Evolutionary conservation across 2,113 vertebrate species (phyloP).

Genomic region (Hippolais icterina): DNA sequence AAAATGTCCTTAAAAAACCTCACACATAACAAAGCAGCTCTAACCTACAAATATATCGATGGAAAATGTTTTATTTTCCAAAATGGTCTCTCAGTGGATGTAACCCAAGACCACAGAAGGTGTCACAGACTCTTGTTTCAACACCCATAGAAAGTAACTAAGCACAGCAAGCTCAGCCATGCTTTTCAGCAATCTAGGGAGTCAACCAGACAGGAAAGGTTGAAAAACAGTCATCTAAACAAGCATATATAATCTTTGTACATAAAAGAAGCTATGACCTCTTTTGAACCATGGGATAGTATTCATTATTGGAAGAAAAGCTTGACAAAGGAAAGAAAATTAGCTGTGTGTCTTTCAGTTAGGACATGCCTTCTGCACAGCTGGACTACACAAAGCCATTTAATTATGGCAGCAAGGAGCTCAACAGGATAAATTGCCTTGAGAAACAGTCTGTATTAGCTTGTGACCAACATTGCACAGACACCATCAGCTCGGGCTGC

Average conservation of each 20-base stretch:
- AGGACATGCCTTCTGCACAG: neutral
- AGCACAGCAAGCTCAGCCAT: neutral
- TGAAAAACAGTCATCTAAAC: constrained; percentile 9
- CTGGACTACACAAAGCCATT: neutral
- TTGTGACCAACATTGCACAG: neutral
- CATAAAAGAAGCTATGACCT: constrained; percentile 27
- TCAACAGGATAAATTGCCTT: neutral
- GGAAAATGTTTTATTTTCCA: neutral
- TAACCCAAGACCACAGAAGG: neutral
- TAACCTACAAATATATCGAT: neutral
- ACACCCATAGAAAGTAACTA: neutral
- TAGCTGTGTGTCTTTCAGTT: constrained; percentile 4
- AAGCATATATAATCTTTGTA: neutral
- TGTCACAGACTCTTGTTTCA: neutral
- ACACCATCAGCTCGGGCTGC: neutral
- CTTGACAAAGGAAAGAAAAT: constrained; percentile 31
- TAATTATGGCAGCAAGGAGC: constrained; percentile 12
- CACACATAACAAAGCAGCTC: neutral
- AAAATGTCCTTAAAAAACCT: neutral
- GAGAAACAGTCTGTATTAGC: neutral
- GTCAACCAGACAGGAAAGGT: neutral
- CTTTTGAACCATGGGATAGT: neutral
- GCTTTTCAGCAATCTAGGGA: neutral
- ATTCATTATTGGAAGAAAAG: neutral
- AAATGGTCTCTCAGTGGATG: neutral